Conservation (phyloP, 1,140 invertebrate genomes). For the Schlechtendalia chinensis region DNA sequence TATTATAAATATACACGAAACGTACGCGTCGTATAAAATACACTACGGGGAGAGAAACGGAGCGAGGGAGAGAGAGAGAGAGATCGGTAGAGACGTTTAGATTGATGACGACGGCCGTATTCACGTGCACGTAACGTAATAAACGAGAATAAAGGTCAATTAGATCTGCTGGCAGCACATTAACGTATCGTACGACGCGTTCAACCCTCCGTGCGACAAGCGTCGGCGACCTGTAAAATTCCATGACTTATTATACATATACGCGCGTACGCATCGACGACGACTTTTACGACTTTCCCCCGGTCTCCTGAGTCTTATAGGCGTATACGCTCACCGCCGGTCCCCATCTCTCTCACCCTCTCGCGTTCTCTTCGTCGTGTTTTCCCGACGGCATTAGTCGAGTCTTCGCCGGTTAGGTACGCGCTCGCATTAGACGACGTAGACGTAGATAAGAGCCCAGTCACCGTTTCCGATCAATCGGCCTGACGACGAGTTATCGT, state of each 20-base stretch:
- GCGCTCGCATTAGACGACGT: too few species aligned
- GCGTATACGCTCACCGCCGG: too few species aligned
- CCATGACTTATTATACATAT: too few species aligned
- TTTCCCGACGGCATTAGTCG: neutral
- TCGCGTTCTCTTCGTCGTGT: neutral
- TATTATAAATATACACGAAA: neutral
- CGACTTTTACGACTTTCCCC: slow-evolving; percentile 17
- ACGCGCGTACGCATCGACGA: neutral
- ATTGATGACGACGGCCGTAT: too few species aligned
- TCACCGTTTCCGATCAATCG: too few species aligned
- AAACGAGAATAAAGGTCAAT: neutral
- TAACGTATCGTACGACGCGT: neutral
- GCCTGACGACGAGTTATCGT: too few species aligned
- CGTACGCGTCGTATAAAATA: neutral
- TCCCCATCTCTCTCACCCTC: neutral
- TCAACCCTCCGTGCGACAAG: neutral
- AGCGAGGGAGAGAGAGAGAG: neutral
- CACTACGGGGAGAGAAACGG: too few species aligned
- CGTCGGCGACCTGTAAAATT: slow-evolving; percentile 28
- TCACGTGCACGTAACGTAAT: neutral
- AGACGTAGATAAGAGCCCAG: too few species aligned
- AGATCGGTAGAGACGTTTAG: too few species aligned
- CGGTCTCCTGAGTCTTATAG: neutral
- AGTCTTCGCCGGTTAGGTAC: too few species aligned
- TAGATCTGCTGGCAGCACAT: neutral